Evolutionary conservation across 2,797 vertebrate genomes (phyloP).

Genomic region (Enteromius paludinosus): DNA sequence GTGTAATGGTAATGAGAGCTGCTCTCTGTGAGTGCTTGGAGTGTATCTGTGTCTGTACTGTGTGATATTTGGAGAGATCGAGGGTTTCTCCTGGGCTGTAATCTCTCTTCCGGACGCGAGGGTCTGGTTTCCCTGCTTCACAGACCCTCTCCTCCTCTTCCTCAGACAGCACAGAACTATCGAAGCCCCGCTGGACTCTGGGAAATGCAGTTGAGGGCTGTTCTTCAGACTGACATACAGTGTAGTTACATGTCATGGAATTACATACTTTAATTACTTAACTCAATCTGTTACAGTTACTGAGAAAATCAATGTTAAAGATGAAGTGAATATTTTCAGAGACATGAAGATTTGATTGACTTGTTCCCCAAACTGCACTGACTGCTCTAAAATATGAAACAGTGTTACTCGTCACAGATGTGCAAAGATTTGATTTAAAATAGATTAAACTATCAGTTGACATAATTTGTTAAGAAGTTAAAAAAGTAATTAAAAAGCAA

Average conservation of each 20-base stretch:
- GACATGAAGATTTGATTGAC: too few relatives aligned
- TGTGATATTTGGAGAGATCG: conserved; percentile 15
- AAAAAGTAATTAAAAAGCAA: too few relatives aligned
- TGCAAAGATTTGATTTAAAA: background rate
- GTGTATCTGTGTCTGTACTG: background rate
- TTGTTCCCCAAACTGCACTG: too few relatives aligned
- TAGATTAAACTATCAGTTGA: background rate
- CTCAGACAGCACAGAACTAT: conserved; percentile 31
- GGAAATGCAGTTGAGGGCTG: background rate
- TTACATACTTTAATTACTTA: too few relatives aligned
- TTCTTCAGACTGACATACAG: background rate
- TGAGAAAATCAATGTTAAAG: background rate
- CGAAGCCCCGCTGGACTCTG: conserved; percentile 10
- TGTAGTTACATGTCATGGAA: too few relatives aligned
- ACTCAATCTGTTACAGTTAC: background rate
- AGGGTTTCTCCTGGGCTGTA: conserved; percentile 11
- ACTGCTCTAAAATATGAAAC: background rate
- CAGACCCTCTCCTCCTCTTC: conserved; percentile 27
- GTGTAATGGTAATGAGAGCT: background rate
- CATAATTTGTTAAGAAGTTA: too few relatives aligned
- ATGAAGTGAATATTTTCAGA: background rate
- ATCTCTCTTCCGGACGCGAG: background rate
- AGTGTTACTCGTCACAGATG: background rate
- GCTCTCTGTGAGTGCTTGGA: conserved; percentile 1
- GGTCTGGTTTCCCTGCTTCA: background rate